Base-by-base conservation (phyloP, 2,113 vertebrate genomes). In the Oryzias javanicus region DNA sequence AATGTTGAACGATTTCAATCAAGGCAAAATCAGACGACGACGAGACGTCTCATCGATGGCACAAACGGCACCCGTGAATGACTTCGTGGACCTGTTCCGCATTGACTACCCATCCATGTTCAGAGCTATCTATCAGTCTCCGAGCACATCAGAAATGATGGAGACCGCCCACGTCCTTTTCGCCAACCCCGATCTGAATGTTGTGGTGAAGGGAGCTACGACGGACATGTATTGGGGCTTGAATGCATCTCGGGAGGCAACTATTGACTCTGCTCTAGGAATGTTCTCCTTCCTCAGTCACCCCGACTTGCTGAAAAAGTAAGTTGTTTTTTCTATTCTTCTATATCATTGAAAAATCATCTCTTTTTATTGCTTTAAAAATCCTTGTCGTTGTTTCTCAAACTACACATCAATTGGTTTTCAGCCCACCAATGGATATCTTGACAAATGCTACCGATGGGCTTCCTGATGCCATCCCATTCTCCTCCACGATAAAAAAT, bases 101-200 rank as follows among this genome's bases (percentile, higher is more conserved):
- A 64, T 92, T 1, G 62, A 92, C 83, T 92, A 91, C 60, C 56
- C 49, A 5, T 14, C 58, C 40, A 72, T 92, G 70, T 79, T 76
- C 53, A 18, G 42, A 67, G 71, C 81, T 27, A 18, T 91, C 2
- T 58, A 79, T 2, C 70, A 62, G 5, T 55, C 76, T 16, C 84
- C 83, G 3, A 79, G 56, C 12, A 3, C 73, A 7, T 22, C 48
- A n/a, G 90, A 92, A 47, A 46, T 91, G 0, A 16, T 83, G 44
- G 88, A 91, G 55, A 92, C 90, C 1, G 64, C 66, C 48, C 85
- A 91, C 0, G 18, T 86, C 48, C 62, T 91, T 41, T 82, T 91
- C 49, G 49, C 73, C 64, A 85, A 91, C 64, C 85, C 89, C 1
- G 73, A 91, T 60, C 70, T 92, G 41, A 73, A 40, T 0, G 8